Conservation (phyloP, 2,113 vertebrate genomes). For the Hypocryptadius cinnamomeus region DNA sequence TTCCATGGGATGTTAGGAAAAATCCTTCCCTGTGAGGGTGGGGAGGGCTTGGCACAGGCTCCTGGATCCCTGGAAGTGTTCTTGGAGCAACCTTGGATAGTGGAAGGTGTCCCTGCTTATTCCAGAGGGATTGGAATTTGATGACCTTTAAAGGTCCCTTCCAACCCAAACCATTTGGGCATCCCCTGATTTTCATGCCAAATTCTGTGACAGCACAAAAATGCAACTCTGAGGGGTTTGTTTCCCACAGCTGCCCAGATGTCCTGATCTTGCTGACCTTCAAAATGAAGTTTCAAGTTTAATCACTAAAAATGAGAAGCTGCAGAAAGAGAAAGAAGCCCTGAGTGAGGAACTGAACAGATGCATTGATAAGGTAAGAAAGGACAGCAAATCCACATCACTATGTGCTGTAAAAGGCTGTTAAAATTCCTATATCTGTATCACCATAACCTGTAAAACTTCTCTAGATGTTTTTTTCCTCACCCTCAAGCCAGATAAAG, state of each 20-base stretch:
- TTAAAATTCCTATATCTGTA: neutral
- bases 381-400: neutral
- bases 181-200: neutral
- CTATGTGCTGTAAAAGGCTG: fast-evolving
- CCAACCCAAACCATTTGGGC: neutral
- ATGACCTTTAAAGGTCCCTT: neutral
- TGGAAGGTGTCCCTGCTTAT: neutral
- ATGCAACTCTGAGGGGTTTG: neutral
- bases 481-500: neutral
- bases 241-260: conserved; percentile 62
- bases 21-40: neutral
- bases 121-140: neutral
- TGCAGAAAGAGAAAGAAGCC: conserved; percentile 75
- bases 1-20: neutral
- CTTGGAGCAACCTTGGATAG: neutral
- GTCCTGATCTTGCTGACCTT: conserved; percentile 62
- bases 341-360: conserved; percentile 72
- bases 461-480: neutral
- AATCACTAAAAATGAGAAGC: conserved; percentile 66
- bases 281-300: conserved; percentile 68
- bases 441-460: neutral
- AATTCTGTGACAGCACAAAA: neutral
- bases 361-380: conserved; percentile 73
- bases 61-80: neutral
- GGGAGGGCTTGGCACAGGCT: neutral